phyloP scores from a whole-genome alignment of 2,797 vertebrate species.

The Eulemur rubriventer region DNA sequence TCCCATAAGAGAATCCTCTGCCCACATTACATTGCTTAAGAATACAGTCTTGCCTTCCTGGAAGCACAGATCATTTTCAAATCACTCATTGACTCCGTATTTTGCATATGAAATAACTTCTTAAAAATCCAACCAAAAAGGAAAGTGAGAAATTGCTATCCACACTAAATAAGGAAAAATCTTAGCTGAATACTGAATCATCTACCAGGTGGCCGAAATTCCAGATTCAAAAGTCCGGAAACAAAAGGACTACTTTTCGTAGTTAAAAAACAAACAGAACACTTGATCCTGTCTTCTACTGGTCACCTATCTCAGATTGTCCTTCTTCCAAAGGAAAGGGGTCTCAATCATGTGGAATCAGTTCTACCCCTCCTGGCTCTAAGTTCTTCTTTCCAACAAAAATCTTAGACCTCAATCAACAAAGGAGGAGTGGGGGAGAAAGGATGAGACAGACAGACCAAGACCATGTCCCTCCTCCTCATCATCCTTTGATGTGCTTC shows the following conservation, averaged over 20 bases:
- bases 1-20: not conserved
- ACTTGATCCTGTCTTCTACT: not conserved
- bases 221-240: not conserved
- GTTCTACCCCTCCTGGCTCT: not conserved
- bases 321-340: not conserved
- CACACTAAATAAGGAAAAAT: conserved; percentile 64
- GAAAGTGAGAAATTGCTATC: conserved; percentile 57
- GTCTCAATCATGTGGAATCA: not conserved
- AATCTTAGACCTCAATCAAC: not conserved
- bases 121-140: conserved; percentile 59
- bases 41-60: conserved; percentile 41
- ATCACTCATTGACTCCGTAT: conserved; percentile 45
- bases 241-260: not conserved
- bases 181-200: conserved; percentile 61
- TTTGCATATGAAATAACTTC: conserved; percentile 76
- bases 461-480: not conserved
- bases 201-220: conserved; percentile 67
- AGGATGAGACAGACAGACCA: not conserved
- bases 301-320: not conserved
- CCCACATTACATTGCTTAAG: not conserved
- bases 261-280: not conserved
- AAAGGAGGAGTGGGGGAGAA: not conserved
- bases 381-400: not conserved
- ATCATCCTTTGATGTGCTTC: not conserved
- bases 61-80: conserved; percentile 61